A percentile compares a stretch with the other conserved stretches of the same genome.
These are phyloP conservation scores for Myanophis thanlyinensis DNA, from an alignment of 2,113 vertebrate species.

Conservation along the genomic window DNA sequence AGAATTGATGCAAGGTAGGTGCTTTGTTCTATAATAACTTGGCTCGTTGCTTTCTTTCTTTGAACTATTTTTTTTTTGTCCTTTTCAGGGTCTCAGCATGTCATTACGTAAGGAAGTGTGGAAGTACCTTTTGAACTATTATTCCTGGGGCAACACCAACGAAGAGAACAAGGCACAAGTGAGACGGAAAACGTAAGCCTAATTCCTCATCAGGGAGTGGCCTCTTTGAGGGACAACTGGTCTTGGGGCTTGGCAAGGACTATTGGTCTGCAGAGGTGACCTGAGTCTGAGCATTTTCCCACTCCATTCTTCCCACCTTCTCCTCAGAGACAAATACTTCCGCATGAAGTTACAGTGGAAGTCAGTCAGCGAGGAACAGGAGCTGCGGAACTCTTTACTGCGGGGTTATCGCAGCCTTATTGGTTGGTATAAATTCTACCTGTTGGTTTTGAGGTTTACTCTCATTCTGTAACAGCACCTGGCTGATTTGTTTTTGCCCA, in stretches of 20 bases:
- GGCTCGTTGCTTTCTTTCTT: no score
- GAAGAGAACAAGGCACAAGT: constrained; percentile 81
- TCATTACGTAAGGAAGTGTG: constrained; percentile 81
- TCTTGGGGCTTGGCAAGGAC: background rate
- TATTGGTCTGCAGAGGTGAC: background rate
- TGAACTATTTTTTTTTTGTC: background rate
- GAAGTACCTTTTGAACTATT: constrained; percentile 89
- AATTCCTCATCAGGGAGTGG: background rate
- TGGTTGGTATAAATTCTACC: constrained; percentile 63
- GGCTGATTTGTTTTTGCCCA: background rate
- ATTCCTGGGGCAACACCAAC: constrained; percentile 81
- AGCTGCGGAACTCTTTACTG: constrained; percentile 87
- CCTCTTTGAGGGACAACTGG: background rate
- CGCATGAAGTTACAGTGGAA: constrained; percentile 96
- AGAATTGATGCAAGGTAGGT: no score
- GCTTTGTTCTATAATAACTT: background rate
- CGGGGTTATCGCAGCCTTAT: constrained; percentile 86
- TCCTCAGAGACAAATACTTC: constrained; percentile 85
- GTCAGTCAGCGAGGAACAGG: constrained; percentile 87
- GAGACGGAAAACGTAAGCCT: constrained; percentile 80
- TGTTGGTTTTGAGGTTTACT: background rate
- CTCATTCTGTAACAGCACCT: background rate
- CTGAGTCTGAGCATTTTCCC: background rate
- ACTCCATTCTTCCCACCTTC: background rate
- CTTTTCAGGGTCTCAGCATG: constrained; percentile 76